Evolutionary conservation across 2,113 vertebrate genomes (phyloP).

Genomic region (Cyphomyrus plagiostoma): DNA sequence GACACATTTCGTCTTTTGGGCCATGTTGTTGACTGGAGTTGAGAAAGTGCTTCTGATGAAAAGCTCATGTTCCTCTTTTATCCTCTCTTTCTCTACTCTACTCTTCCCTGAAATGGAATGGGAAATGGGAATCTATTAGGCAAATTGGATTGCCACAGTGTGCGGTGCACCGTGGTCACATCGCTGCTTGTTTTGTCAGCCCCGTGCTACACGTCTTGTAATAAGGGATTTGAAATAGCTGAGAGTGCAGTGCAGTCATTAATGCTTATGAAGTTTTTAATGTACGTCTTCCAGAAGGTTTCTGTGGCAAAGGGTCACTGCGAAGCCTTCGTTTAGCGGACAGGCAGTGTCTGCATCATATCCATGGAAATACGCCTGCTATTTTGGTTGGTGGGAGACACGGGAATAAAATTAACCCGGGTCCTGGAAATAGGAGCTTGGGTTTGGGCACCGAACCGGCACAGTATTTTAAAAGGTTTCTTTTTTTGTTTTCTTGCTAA

Average conservation of each 20-base stretch:
- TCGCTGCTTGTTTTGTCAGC: background rate
- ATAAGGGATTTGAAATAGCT: background rate
- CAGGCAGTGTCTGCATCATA: background rate
- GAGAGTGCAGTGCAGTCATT: background rate
- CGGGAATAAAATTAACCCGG: background rate
- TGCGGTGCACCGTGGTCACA: background rate
- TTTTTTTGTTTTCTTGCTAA: conserved; percentile 1
- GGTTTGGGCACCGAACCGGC: background rate
- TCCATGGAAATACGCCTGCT: background rate
- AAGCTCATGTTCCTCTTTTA: background rate
- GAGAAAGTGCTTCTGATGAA: background rate
- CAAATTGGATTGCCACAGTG: background rate
- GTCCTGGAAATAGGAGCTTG: background rate
- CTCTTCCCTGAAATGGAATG: background rate
- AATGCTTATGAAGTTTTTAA: background rate
- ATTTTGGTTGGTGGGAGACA: background rate
- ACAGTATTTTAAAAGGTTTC: background rate
- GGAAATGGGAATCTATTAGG: conserved; percentile 1
- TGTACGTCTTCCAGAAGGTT: background rate
- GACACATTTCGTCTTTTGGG: background rate
- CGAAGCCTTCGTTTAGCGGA: background rate
- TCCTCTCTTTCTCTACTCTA: background rate
- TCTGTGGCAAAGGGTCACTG: background rate
- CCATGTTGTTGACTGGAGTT: background rate
- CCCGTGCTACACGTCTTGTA: background rate